Evolutionary conservation across 2,888 invertebrate species (phyloP), one percentile per base, ranked within the genome.

Genomic region (Latheticus oryzae): DNA sequence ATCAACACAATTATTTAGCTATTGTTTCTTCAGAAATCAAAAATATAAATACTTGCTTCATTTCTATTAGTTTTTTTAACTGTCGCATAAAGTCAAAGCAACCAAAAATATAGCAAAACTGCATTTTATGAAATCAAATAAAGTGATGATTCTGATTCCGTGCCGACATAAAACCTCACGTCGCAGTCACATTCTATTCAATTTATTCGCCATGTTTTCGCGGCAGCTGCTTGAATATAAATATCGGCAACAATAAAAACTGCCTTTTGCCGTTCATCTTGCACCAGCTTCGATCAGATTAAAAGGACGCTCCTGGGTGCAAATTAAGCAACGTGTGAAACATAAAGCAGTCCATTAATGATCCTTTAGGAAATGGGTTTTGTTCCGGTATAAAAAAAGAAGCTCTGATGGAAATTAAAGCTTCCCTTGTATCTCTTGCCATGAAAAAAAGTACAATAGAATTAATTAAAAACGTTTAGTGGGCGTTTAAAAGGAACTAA

Each of bases 391-490:
- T n/a, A n/a, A n/a, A n/a, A 33, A 33, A 33, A 33, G 3, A 8
- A 12, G 16, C 9, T n/a, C 33, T 33, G 12, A 33, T 33, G 33
- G 33, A 33, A 33, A 33, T 33, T 33, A 33, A 17, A 35, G 35
- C 35, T 35, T 8, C 9, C 17, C 9, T 7, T 3, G 3, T n/a
- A n/a, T n/a, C n/a, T n/a, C n/a, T n/a, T n/a, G n/a, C n/a, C n/a
- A n/a, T n/a, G 28, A n/a, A 15, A 42, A 43, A 43, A 30, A 40
- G 8, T 30, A 9, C 28, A 51, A 38, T 11, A 51, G 11, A 38
- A 51, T 38, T 51, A 40, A 51, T 40, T 51, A 40, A 38, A 40
- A 47, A 17, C 38, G 38, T 48, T 48, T 48, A 37, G 37, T 19
- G 48, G 37, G 38, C 26, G 37, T 28, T 28, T 16, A 38, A 9